Percentiles rank a stretch among this genome's conserved stretches.
Evolutionary conservation across 2,888 invertebrate genomes (phyloP).

Genomic region (Cancer borealis): DNA sequence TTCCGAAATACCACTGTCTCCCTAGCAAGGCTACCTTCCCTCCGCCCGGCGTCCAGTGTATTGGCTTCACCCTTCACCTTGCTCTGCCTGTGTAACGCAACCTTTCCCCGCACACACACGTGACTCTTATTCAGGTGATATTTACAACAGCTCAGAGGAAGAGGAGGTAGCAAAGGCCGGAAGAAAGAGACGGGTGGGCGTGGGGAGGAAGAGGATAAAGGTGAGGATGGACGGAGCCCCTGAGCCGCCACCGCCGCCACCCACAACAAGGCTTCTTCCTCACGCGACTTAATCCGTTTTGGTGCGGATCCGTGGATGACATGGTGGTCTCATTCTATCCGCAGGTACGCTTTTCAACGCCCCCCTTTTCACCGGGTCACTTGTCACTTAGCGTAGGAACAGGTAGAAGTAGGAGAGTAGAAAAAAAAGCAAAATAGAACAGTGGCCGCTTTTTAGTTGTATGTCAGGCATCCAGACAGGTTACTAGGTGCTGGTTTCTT

Average conservation of each 20-base stretch:
- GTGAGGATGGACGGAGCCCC: background rate
- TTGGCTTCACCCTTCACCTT: background rate
- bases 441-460: background rate
- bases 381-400: background rate
- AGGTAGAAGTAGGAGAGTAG: background rate
- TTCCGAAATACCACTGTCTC: constrained; percentile 6
- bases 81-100: background rate
- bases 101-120: background rate
- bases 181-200: background rate
- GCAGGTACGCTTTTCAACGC: background rate
- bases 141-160: background rate
- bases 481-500: background rate
- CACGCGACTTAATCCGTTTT: background rate
- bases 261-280: background rate
- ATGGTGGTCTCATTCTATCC: background rate
- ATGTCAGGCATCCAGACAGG: background rate
- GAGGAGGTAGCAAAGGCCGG: background rate
- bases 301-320: background rate
- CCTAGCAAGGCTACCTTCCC: background rate
- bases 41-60: background rate
- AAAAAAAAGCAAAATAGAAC: background rate
- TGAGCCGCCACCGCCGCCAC: background rate
- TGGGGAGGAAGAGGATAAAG: background rate
- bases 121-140: background rate
- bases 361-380: background rate